Evolutionary conservation across 2,888 invertebrate species (phyloP), one percentile per base, ranked within the genome.

Genomic region (Clistopyga incitator): DNA sequence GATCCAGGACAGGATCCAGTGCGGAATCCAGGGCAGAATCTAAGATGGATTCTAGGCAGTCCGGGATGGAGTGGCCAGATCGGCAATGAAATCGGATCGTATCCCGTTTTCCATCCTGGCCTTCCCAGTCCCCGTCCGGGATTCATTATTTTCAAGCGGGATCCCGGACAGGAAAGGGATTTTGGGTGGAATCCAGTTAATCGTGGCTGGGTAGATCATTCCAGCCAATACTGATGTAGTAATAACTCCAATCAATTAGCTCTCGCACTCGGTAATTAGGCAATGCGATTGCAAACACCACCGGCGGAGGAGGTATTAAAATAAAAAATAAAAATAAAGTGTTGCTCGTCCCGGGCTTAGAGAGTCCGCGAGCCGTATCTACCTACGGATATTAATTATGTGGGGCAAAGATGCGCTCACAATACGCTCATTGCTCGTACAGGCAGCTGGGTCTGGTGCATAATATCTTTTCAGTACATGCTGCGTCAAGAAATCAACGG

Each of bases 331-430:
- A n/a, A 34, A 15, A 54, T 11, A 18, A 74, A 34, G 56, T 50
- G 56, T 29, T 10, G 34, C 75, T 64, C 64, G 64, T 47, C 38
- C 38, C 42, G 82, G 67, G 61, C n/a, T 64, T 76, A 34, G 56
- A 47, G 54, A 80, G 72, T 47, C 78, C 77, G 59, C 81, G 70
- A 79, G 75, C 76, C 81, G 84, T 75, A 76, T 76, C 78, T 82
- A 56, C 76, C 84, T 87, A 90, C 87, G 89, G 90, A 91, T 90
- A 90, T 90, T 91, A 90, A 91, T 91, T 91, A 91, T 91, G 89
- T 90, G 64, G 91, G 89, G 89, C 91, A 89, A 74, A 90, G 88
- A 88, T 88, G 88, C 88, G 87, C 85, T 84, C 86, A 88, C 88
- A 88, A 88, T 90, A 83, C 84, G 76, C 84, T 81, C 86, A 81